These are phyloP conservation scores for Tryphoninae sp. DNA, from an alignment of 2,888 invertebrate species.

Conservation along the genomic window DNA sequence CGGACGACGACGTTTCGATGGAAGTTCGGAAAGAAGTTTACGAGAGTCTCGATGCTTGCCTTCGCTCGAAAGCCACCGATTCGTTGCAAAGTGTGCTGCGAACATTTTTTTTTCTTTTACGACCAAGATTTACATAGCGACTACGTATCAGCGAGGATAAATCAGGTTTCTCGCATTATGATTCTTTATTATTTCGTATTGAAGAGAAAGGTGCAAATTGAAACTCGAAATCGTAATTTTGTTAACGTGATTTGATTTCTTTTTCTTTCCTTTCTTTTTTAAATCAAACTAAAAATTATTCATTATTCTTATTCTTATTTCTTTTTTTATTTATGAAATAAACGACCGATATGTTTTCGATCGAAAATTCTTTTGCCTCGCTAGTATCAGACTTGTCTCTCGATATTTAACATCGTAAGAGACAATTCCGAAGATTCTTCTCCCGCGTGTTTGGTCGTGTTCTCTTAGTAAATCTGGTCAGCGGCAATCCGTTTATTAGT, in stretches of 20 bases:
- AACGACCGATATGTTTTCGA: too few relatives aligned
- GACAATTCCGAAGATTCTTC: slow-evolving; percentile 29
- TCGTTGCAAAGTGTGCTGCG: slow-evolving; percentile 11
- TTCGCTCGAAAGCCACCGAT: slow-evolving; percentile 6
- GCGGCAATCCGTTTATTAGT: slow-evolving; percentile 58
- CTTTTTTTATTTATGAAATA: background rate
- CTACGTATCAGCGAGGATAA: background rate
- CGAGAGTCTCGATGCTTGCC: slow-evolving; percentile 19
- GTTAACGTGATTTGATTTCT: too few relatives aligned
- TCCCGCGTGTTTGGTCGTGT: background rate
- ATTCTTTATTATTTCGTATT: too few relatives aligned
- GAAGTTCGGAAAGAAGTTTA: slow-evolving; percentile 35
- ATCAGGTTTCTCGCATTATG: background rate
- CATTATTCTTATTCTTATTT: background rate
- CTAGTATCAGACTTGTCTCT: too few relatives aligned
- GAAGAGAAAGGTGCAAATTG: too few relatives aligned
- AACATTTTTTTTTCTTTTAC: slow-evolving; percentile 18
- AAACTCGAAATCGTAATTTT: too few relatives aligned
- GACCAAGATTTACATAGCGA: background rate
- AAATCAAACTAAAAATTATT: background rate
- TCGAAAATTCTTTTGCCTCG: too few relatives aligned
- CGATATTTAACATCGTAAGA: background rate
- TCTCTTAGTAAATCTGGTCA: slow-evolving; percentile 21
- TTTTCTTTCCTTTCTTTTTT: too few relatives aligned
- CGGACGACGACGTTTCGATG: slow-evolving; percentile 14